Conservation (phyloP, 2,797 vertebrate genomes). For the Tangara arthus region DNA sequence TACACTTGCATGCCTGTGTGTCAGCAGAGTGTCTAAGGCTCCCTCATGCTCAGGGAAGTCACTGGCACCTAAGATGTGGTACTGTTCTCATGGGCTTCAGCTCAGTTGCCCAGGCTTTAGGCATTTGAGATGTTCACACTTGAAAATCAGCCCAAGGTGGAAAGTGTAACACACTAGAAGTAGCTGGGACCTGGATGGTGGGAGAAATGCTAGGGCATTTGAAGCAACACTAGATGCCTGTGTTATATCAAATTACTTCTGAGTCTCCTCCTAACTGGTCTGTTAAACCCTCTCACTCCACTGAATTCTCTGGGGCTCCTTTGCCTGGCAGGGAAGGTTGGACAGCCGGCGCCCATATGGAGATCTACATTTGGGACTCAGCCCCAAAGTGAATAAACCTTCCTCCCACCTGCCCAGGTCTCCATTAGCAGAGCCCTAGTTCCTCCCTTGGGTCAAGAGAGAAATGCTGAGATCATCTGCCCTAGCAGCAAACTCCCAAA, state of each 20-base stretch:
- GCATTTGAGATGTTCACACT: background rate
- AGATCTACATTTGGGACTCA: background rate
- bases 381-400: background rate
- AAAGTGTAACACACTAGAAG: background rate
- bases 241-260: background rate
- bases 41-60: background rate
- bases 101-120: background rate
- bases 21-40: background rate
- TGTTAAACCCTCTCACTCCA: background rate
- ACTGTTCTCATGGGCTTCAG: background rate
- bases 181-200: background rate
- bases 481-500: background rate
- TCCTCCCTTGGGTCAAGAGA: background rate
- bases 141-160: background rate
- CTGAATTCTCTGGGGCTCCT: background rate
- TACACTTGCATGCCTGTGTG: background rate
- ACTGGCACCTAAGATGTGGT: background rate
- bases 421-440: background rate
- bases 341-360: rapidly evolving
- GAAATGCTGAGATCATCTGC: background rate
- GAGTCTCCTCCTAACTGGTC: background rate
- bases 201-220: background rate
- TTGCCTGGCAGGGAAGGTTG: background rate
- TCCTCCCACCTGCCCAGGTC: background rate
- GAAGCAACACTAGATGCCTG: background rate